A percentile compares a stretch with the other conserved stretches of the same genome.
These are phyloP conservation scores for Cyphomyrmex costatus DNA, from an alignment of 1,140 invertebrate species.

Conservation along the genomic window DNA sequence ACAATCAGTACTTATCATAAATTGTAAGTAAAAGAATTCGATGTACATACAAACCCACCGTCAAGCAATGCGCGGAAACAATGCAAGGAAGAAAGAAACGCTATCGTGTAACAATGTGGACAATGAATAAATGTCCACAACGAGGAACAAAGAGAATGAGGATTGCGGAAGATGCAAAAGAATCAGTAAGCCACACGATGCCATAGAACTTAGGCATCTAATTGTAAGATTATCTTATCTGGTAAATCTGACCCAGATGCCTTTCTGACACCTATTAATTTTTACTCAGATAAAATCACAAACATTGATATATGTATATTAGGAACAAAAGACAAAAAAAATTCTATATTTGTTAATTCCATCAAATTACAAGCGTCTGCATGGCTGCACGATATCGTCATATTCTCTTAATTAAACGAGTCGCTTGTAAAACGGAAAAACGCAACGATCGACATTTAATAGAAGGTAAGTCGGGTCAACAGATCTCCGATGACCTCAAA, in stretches of 20 bases:
- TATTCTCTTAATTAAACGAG: constrained; percentile 18
- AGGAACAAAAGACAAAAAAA: background rate
- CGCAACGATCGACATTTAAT: constrained; percentile 17
- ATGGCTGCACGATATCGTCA: background rate
- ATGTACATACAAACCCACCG: constrained; percentile 72
- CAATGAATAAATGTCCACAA: constrained; percentile 79
- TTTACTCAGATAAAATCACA: background rate
- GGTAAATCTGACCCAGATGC: too few species aligned
- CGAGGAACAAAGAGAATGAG: constrained; percentile 39
- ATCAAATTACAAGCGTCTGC: background rate
- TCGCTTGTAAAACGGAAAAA: background rate
- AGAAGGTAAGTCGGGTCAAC: constrained; percentile 21
- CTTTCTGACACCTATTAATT: background rate
- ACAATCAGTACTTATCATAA: constrained; percentile 76
- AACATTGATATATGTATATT: background rate
- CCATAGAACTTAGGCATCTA: constrained; percentile 17
- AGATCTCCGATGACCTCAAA: constrained; percentile 50
- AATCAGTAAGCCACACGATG: background rate
- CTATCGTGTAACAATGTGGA: constrained; percentile 83
- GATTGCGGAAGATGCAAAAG: background rate
- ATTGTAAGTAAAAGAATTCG: constrained; percentile 67
- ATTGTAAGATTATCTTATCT: background rate
- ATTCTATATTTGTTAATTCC: background rate
- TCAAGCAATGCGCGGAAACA: constrained; percentile 83
- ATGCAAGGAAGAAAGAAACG: constrained; percentile 80